Evolutionary conservation across 2,797 vertebrate species (phyloP), one percentile per base, ranked within the genome.

Genomic region (Holocentrus rufus): DNA sequence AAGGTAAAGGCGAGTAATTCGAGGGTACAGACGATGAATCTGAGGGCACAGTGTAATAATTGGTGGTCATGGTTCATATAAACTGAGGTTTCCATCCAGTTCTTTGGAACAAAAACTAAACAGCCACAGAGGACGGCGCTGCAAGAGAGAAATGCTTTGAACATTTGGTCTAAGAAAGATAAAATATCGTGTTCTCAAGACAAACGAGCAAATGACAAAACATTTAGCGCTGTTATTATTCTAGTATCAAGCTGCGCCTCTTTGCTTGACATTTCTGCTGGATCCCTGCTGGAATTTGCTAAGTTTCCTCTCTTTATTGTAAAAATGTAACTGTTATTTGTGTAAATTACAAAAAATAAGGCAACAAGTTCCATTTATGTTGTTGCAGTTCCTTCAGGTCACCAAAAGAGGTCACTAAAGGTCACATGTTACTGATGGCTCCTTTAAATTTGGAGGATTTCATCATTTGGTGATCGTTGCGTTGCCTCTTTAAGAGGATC

Each of bases 281-380:
- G 50, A 27, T 68, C 52, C 13, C 57, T 69, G 66, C 61, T 13
- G 22, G 69, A 82, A 82, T 86, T 78, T 70, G 7, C 34, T 36
- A 36, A 47, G 73, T 67, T 65, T 31, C 14, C 17, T 20, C 39
- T 70, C 61, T 66, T 44, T 54, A 54, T 58, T 71, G 74, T 63
- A 72, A 68, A 78, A 69, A 78, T 72, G 80, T 70, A 44, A 80
- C 56, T 82, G 65, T 74, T 74, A 77, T 74, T 59, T 55, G 76
- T 65, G 60, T 85, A 62, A 78, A 30, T 87, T 86, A 84, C 64
- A 68, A 15, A 30, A 54, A 69, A 71, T 58, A 75, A 27, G 25
- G 34, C 7, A 36, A 9, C 1, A 36, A 36, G 34, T 36, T 36
- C 34, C 9, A 36, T 36, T 9, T 9, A 36, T 36, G 34, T 36